Percentiles rank a stretch among this genome's conserved stretches.
phyloP scores from a whole-genome alignment of 2,888 invertebrate species.

The Patella ulyssiponensis region DNA sequence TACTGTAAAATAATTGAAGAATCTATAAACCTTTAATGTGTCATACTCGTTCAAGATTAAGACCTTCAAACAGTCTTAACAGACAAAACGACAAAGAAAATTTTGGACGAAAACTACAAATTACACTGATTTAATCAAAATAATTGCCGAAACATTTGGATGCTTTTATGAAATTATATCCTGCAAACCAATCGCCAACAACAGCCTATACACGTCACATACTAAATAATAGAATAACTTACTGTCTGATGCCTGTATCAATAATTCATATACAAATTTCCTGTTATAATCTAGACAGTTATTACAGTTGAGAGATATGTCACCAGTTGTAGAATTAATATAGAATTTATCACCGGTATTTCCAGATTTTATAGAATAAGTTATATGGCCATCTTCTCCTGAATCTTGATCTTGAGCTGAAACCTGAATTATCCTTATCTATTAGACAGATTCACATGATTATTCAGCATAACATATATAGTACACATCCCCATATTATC shows the following conservation, averaged over 20 bases:
- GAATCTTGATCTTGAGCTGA: conserved; percentile 28
- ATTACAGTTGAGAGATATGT: conserved; percentile 23
- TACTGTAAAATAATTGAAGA: too few relatives aligned
- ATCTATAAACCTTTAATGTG: too few relatives aligned
- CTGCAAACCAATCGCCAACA: not conserved
- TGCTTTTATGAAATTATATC: not conserved
- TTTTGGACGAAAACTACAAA: too few relatives aligned
- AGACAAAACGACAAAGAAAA: too few relatives aligned
- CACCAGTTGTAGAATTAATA: conserved; percentile 17
- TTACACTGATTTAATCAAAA: too few relatives aligned
- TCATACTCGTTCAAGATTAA: too few relatives aligned
- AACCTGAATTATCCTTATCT: conserved; percentile 13
- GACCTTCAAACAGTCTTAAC: not conserved
- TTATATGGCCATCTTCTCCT: conserved; percentile 27
- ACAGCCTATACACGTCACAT: too few relatives aligned
- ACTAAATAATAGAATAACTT: not conserved
- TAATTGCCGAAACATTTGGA: too few relatives aligned
- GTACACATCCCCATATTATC: too few relatives aligned
- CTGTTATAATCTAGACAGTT: conserved; percentile 25
- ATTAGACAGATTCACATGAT: too few relatives aligned
- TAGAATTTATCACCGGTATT: conserved; percentile 10
- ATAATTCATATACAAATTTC: conserved; percentile 17
- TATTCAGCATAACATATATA: too few relatives aligned
- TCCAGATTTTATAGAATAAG: conserved; percentile 16
- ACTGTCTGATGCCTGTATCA: conserved; percentile 32